Evolutionary conservation across 2,888 invertebrate species (phyloP).

Genomic region (Caprella mutica): DNA sequence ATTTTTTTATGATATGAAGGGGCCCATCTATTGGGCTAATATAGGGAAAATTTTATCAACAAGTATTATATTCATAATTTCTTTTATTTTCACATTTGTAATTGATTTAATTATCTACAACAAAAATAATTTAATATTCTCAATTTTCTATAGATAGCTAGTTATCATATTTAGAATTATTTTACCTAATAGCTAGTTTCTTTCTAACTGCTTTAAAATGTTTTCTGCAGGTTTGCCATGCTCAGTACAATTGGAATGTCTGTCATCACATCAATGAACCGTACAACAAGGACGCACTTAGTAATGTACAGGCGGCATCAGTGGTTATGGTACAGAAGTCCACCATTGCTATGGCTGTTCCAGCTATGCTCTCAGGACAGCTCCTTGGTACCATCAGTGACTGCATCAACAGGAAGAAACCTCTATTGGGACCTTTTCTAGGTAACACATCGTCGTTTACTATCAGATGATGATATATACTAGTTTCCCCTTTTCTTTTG

Average conservation of each 20-base stretch:
- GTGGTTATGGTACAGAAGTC: slow-evolving; percentile 39
- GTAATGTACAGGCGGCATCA: slow-evolving; percentile 37
- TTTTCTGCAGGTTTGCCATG: slow-evolving; percentile 39
- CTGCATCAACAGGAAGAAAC: slow-evolving; percentile 41
- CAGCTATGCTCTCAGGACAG: slow-evolving; percentile 38
- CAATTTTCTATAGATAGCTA: neutral
- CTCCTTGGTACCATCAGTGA: slow-evolving; percentile 41
- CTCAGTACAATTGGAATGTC: slow-evolving; percentile 31
- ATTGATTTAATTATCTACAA: too few species aligned
- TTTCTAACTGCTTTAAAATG: neutral
- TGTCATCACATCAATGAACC: slow-evolving; percentile 36
- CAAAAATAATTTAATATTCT: too few species aligned
- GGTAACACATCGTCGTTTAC: too few species aligned
- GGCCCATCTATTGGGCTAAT: too few species aligned
- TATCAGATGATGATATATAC: too few species aligned
- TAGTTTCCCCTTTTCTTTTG: too few species aligned
- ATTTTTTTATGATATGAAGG: too few species aligned
- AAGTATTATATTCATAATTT: too few species aligned
- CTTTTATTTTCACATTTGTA: too few species aligned
- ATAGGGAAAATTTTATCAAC: too few species aligned
- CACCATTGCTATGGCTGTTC: slow-evolving; percentile 37
- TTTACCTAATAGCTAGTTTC: neutral
- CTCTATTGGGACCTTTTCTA: slow-evolving; percentile 42
- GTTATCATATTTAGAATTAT: neutral
- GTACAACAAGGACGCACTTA: slow-evolving; percentile 34